Percentiles rank a stretch among this genome's conserved stretches.
Conservation (phyloP, 2,113 vertebrate species). For the Ammodytes dubius region DNA sequence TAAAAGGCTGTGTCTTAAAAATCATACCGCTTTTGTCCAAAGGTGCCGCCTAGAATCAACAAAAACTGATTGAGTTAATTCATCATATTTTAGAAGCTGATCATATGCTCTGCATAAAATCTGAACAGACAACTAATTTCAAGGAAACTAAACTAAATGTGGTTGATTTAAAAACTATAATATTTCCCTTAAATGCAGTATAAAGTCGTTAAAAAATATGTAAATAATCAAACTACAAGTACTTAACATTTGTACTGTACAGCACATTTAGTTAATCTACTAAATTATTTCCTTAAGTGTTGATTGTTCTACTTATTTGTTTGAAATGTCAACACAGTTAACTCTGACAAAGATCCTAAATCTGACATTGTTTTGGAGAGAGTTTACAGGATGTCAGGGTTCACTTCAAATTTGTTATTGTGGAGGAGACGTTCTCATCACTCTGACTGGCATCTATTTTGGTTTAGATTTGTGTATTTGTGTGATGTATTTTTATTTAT, state of each 20-base stretch:
- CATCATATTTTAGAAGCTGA: background rate
- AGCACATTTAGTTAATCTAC: background rate
- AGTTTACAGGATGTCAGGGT: constrained; percentile 49
- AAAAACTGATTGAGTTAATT: no score
- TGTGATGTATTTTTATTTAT: constrained; percentile 25
- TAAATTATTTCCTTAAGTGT: background rate
- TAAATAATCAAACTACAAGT: background rate
- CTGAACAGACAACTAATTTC: no score
- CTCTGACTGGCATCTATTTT: constrained; percentile 37
- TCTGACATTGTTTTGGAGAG: constrained; percentile 21
- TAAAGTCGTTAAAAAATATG: background rate
- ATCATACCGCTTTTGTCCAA: no score
- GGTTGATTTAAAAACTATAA: background rate
- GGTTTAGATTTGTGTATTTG: constrained; percentile 33
- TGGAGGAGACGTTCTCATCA: constrained; percentile 45
- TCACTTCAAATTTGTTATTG: constrained; percentile 37
- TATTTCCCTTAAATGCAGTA: background rate
- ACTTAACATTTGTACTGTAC: background rate
- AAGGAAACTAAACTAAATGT: background rate
- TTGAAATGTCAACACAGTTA: constrained; percentile 28
- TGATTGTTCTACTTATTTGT: constrained; percentile 36
- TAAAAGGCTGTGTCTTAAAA: no score
- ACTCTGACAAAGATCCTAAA: constrained; percentile 4
- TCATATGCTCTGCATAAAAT: background rate
- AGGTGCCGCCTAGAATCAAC: no score